Evolutionary conservation across 2,113 vertebrate genomes (phyloP).

Genomic region (Porphyrio hochstetteri): DNA sequence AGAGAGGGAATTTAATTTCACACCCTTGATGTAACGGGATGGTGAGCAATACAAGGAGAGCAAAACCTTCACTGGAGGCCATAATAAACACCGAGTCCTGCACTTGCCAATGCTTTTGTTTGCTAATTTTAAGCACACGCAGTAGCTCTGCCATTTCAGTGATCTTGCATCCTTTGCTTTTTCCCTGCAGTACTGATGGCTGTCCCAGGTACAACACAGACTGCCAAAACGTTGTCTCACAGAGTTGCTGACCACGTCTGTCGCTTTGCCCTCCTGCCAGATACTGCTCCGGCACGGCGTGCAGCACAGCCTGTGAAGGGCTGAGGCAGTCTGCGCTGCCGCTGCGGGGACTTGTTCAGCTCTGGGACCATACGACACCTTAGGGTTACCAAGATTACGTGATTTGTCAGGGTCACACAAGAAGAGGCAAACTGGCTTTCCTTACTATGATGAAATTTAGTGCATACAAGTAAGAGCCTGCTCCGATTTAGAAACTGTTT

Average conservation of each 20-base stretch:
- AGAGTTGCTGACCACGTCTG: background rate
- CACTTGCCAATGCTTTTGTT: background rate
- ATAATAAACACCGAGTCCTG: background rate
- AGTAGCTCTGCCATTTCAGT: background rate
- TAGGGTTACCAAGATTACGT: background rate
- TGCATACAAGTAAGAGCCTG: background rate
- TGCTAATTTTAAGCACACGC: background rate
- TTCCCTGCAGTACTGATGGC: background rate
- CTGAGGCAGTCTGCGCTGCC: background rate
- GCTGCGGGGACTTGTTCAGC: background rate
- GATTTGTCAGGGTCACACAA: background rate
- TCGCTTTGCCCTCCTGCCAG: background rate
- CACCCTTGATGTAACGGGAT: background rate
- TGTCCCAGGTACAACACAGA: background rate
- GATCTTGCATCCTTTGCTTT: background rate
- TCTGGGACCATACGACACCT: background rate
- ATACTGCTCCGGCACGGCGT: fast-evolving
- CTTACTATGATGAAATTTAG: background rate
- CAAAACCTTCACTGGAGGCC: background rate
- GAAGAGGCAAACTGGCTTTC: background rate
- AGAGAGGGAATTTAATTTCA: background rate
- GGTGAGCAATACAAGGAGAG: background rate
- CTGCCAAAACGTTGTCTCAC: background rate
- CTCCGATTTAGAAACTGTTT: background rate
- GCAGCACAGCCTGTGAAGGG: background rate